Evolutionary conservation across 2,888 invertebrate genomes (phyloP).

Genomic region (Bhutanitis thaidina): DNA sequence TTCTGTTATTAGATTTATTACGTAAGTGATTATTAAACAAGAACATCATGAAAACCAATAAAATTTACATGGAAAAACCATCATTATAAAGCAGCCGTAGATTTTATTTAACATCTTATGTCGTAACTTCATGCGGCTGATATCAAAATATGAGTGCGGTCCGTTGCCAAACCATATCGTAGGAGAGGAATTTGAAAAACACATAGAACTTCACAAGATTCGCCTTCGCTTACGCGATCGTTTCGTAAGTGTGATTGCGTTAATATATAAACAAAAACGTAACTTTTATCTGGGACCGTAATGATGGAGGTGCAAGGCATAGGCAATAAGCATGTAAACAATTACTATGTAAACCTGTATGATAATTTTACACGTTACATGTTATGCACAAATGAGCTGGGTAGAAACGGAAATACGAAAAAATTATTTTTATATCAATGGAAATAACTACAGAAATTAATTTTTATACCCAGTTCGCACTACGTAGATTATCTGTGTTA

Average conservation of each 20-base stretch:
- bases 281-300: slow-evolving; percentile 29
- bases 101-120: background rate
- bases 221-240: slow-evolving; percentile 30
- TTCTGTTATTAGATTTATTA: too few relatives aligned
- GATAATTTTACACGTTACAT: too few relatives aligned
- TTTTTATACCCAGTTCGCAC: too few relatives aligned
- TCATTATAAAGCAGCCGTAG: background rate
- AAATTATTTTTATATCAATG: too few relatives aligned
- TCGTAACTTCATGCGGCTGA: background rate
- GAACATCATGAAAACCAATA: too few relatives aligned
- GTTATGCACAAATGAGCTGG: too few relatives aligned
- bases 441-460: too few relatives aligned
- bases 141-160: slow-evolving; percentile 10
- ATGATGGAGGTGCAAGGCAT: background rate
- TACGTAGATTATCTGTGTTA: too few relatives aligned
- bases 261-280: slow-evolving; percentile 47
- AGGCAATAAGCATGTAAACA: background rate
- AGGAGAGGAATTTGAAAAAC: slow-evolving; percentile 36
- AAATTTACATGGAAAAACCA: too few relatives aligned
- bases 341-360: too few relatives aligned
- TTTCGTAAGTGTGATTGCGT: slow-evolving; percentile 59
- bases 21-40: too few relatives aligned
- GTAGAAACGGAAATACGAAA: too few relatives aligned
- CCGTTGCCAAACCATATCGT: slow-evolving; percentile 10
- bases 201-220: slow-evolving; percentile 43